Evolutionary conservation across 2,888 invertebrate species (phyloP).

Genomic region (Chymomyza caudatula): DNA sequence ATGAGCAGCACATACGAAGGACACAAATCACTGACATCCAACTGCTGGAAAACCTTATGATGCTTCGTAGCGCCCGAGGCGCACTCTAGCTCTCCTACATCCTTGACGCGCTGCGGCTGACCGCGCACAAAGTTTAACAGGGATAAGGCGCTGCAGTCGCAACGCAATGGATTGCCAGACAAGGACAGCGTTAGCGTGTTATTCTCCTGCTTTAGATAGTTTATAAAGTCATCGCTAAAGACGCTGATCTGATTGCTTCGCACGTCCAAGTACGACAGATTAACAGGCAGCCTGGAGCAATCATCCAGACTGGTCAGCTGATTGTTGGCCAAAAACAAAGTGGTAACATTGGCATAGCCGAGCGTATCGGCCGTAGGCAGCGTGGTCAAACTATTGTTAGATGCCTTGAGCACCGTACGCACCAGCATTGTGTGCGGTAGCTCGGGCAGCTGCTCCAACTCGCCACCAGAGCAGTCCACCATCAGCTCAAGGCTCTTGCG

Average conservation of each 20-base stretch:
- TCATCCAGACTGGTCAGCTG: slow-evolving; percentile 70
- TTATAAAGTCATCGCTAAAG: slow-evolving; percentile 77
- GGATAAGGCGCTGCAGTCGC: slow-evolving; percentile 82
- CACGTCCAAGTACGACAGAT: slow-evolving; percentile 79
- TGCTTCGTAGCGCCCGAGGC: slow-evolving; percentile 10
- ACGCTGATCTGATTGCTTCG: slow-evolving; percentile 80
- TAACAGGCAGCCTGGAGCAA: slow-evolving; percentile 75
- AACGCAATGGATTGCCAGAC: slow-evolving; percentile 82
- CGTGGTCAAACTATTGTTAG: slow-evolving; percentile 73
- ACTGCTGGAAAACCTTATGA: slow-evolving; percentile 50
- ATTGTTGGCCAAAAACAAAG: slow-evolving; percentile 79
- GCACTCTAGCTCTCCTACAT: slow-evolving; percentile 60
- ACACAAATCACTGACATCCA: slow-evolving; percentile 77
- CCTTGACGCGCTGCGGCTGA: slow-evolving; percentile 66
- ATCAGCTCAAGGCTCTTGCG: slow-evolving; percentile 70
- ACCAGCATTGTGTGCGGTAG: slow-evolving; percentile 56
- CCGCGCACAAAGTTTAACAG: slow-evolving; percentile 80
- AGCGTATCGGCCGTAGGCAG: slow-evolving; percentile 65
- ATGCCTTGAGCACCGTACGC: slow-evolving; percentile 76
- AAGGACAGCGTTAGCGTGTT: slow-evolving; percentile 80
- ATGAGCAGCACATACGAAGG: slow-evolving; percentile 71
- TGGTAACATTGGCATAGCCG: slow-evolving; percentile 79
- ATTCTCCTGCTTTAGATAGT: slow-evolving; percentile 75
- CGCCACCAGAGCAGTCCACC: slow-evolving; percentile 79
- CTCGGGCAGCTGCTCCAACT: slow-evolving; percentile 77